Evolutionary conservation across 2,888 invertebrate species (phyloP), one percentile per base, ranked within the genome.

Genomic region (Cheiracanthium punctorium): DNA sequence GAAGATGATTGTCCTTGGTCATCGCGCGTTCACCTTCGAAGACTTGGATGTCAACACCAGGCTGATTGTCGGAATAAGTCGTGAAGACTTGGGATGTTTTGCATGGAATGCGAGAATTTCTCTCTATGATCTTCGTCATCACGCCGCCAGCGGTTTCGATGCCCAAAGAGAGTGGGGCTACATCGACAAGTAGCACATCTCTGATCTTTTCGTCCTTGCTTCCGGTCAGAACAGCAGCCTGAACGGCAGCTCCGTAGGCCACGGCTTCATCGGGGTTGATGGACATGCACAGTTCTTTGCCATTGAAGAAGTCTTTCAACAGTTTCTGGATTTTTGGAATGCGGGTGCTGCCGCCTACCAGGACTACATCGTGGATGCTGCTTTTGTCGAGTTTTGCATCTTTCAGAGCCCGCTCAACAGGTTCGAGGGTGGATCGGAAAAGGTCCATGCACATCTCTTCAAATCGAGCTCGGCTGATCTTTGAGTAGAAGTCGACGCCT

Each of bases 11-110:
- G 91, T 97, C 97, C 96, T n/a, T n/a, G n/a, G n/a, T n/a, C n/a
- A n/a, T n/a, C n/a, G n/a, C n/a, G n/a, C n/a, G n/a, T n/a, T n/a
- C 95, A 43, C 95, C 95, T 91, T 96, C 96, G 90, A 1, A 96
- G 0, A 91, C 95, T 92, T 96, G 95, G 90, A 97, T 96, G 43
- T 96, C 95, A 0, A 97, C 97, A 52, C 96, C 96, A 24, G 96
- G 95, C 91, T 98, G 98, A 90, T 97, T 97, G 92, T 98, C 97
- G 20, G 96, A 93, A 91, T 97, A 97, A 0, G 98, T 98, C 1
- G 97, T 96, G 91, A 98, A 98, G 0, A 94, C 95, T 91, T 95
- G 94, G 0, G 94, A 93, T n/a, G n/a, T n/a, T n/a, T n/a, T n/a
- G n/a, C n/a, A n/a, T n/a, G n/a, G n/a, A n/a, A n/a, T n/a, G n/a